Base-by-base conservation (phyloP, 2,113 vertebrate species). In the Melanotaenia duboulayi region DNA sequence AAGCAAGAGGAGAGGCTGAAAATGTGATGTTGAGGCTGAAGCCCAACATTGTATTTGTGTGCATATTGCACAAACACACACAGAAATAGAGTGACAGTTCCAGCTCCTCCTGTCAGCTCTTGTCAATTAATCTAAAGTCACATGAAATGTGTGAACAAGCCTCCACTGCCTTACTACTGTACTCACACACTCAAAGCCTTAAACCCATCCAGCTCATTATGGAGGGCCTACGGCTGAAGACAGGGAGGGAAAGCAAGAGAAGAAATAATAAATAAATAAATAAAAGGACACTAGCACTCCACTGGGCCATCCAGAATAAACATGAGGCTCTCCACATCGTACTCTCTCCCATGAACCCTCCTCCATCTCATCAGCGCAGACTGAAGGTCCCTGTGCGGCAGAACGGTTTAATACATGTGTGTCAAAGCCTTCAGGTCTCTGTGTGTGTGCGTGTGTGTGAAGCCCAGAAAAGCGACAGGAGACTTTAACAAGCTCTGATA, bases 401-500 rank as follows among this genome's bases (percentile, higher is more conserved):
- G 70, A 73, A 17, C 68, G 74, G 85, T 86, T 92, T 91, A 77
- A 85, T 80, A 87, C 58, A 64, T 89, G 74, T 80, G 80, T 82
- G 87, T 78, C 82, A 73, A 91, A 91, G 77, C 80, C 72, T 82
- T 87, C 81, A 80, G 65, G 77, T 74, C 54, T 82, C 74, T 74
- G 78, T 54, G 66, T 71, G 87, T 87, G 74, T 39, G 88, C 87
- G 90, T 76, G 86, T 87, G 78, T 90, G 71, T 75, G 80, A 10
- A 11, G 63, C 60, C 86, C 78, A 89, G 40, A 83, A 87, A 86
- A 87, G 86, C 87, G 92, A 74, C 60, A 65, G 57, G 86, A 85
- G 86, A 82, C 78, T 92, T 89, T 85, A 93, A 90, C 92, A 92
- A 93, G 92, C 90, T 82, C 87, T 87, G 91, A 94, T 93, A 90